Evolutionary conservation across 2,888 invertebrate species (phyloP), one percentile per base, ranked within the genome.

Genomic region (Pogonocherus hispidulus): DNA sequence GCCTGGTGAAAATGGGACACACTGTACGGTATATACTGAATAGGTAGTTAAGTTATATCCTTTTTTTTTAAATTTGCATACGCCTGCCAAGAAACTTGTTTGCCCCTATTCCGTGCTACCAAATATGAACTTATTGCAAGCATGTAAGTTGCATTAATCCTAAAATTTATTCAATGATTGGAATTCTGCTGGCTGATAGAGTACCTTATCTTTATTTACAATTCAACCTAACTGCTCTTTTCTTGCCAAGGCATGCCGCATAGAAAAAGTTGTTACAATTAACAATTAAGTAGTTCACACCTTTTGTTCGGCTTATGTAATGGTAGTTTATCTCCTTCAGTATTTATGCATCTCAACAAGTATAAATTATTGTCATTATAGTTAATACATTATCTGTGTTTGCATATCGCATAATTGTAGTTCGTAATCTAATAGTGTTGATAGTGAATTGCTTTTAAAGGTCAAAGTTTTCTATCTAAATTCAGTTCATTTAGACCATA

Each of bases 141-240:
- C 32, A 11, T 32, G 32, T 32, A 8, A 32, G 32, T 11, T 2
- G 11, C 32, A 32, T 32, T 32, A 2, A 32, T 32, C 32, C 32
- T 32, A 32, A 32, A 32, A 32, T 32, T 3, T 44, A 44, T 44
- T 44, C 44, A 44, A 44, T 44, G 18, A 18, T 44, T 18, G 18
- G 14, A 44, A 44, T 44, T 18, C 44, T 44, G 14, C 14, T n/a
- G n/a, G n/a, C n/a, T 5, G 32, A 32, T 32, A 11, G 9, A 32
- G 32, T 32, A 32, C 32, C 32, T 32, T 32, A 8, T 32, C 32
- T 11, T 32, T 32, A 32, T 32, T 32, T 32, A 32, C 23, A 51
- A 51, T 16, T 51, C 23, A 5, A n/a, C 23, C n/a, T 51, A 51
- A 51, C 23, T 22, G 23, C n/a, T n/a, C n/a, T n/a, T 51, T 23